Evolutionary conservation across 2,113 vertebrate species (phyloP), one percentile per base, ranked within the genome.

Genomic region (Scolopax mira): DNA sequence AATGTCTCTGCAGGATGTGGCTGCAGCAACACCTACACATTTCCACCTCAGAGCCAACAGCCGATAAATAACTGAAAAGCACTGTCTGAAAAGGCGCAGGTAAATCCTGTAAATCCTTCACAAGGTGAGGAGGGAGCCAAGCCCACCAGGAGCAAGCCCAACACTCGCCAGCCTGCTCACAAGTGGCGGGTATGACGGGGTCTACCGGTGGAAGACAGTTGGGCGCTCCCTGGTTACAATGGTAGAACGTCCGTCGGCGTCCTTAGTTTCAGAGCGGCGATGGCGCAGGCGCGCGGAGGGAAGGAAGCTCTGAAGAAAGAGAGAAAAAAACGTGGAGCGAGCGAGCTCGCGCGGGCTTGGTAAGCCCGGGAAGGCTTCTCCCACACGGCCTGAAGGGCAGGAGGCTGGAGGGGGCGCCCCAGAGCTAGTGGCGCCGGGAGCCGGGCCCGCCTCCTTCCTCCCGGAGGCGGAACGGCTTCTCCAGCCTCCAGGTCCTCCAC

Each of bases 291-390:
- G 15, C 37, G 4, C 1, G 25, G 15, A 2, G 3, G 6, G 7
- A 10, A 3, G 16, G 7, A 7, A 15, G 25, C 7, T 31, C 7
- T 9, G 7, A 4, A 6, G 4, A 4, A 2, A 6, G 6, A 2
- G 8, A 9, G n/a, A 13, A 4, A 5, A 7, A 10, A 18, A 8
- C 4, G 22, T 0, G 3, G 0, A 4, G 6, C 3, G 9, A 11
- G 23, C 35, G 7, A 31, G 6, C 14, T 1, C 13, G 9, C 11
- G 10, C 6, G 23, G 7, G 11, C 46, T 28, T 1, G n/a, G 74
- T 30, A 61, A 79, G 28, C 21, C 22, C 39, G 1, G 22, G 4
- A 30, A 13, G 22, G 2, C 21, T 18, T 3, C 11, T 9, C 5
- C 33, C 44, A 12, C 7, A 7, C 3, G 13, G 4, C 46, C 11